Evolutionary conservation across 2,888 invertebrate genomes (phyloP).

Genomic region (Odontocolon sp.): DNA sequence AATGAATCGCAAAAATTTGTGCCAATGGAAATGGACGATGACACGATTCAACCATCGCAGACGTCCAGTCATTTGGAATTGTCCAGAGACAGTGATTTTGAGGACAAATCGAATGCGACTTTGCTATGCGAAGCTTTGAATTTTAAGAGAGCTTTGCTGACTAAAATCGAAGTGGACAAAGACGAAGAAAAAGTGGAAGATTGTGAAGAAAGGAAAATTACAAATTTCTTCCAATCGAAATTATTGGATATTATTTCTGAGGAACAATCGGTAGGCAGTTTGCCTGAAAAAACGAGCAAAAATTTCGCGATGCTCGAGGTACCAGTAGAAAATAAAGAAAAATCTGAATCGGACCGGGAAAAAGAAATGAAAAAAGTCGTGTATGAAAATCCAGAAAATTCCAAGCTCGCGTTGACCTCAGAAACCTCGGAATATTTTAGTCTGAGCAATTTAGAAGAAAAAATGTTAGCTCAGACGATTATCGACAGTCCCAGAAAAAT

Average conservation of each 20-base stretch:
- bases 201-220: conserved; percentile 12
- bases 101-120: conserved; percentile 65
- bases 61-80: conserved; percentile 62
- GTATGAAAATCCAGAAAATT: conserved; percentile 15
- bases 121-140: conserved; percentile 68
- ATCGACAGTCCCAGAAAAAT: neutral
- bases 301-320: neutral
- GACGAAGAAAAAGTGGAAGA: neutral
- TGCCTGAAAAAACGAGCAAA: conserved; percentile 60
- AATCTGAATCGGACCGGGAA: neutral
- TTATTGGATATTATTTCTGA: conserved; percentile 72
- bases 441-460: conserved; percentile 33
- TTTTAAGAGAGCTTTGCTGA: conserved; percentile 66
- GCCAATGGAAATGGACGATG: conserved; percentile 61
- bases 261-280: conserved; percentile 70
- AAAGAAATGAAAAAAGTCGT: neutral
- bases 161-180: conserved; percentile 61
- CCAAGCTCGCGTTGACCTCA: neutral
- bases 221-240: conserved; percentile 64
- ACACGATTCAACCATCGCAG: conserved; percentile 30
- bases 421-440: conserved; percentile 64
- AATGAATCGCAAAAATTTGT: neutral
- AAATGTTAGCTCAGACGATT: neutral
- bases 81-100: conserved; percentile 65
- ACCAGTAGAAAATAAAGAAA: neutral